phyloP scores from a whole-genome alignment of 2,888 invertebrate species.

The Caenorhabditis uteleia region DNA sequence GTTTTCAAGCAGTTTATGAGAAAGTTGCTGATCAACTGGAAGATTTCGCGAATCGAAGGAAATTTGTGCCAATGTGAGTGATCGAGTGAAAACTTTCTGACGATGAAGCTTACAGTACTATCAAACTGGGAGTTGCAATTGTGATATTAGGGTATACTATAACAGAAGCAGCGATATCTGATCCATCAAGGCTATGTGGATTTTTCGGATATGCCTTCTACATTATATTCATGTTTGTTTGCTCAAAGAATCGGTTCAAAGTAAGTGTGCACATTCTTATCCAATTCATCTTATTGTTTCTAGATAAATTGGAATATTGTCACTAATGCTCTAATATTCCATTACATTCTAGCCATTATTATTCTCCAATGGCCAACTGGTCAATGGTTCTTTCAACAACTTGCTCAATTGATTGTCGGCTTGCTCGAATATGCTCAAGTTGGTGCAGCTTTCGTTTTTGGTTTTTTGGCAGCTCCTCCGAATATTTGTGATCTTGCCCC shows the following conservation, averaged over 20 bases:
- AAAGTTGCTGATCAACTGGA: conserved; percentile 9
- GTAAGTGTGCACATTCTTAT: too few species aligned
- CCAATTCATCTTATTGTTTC: not conserved
- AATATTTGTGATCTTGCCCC: conserved; percentile 69
- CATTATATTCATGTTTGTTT: conserved; percentile 58
- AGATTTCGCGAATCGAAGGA: conserved; percentile 1
- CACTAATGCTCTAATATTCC: conserved; percentile 81
- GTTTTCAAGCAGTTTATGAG: conserved; percentile 7
- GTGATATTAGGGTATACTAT: too few species aligned
- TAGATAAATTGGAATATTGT: conserved; percentile 79
- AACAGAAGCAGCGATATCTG: too few species aligned
- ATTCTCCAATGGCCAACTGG: conserved; percentile 75
- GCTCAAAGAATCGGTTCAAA: conserved; percentile 53
- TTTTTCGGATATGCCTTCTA: conserved; percentile 62
- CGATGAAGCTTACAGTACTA: too few species aligned
- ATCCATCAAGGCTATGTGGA: conserved; percentile 56
- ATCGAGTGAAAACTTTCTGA: too few species aligned
- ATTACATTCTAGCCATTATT: conserved; percentile 83
- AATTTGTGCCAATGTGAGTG: conserved; percentile 24
- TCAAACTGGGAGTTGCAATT: too few species aligned
- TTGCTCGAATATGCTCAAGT: conserved; percentile 82
- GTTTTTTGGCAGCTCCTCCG: conserved; percentile 66
- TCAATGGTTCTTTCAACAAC: conserved; percentile 39
- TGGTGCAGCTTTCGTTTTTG: conserved; percentile 82
- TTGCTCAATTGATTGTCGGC: conserved; percentile 72